phyloP scores from a whole-genome alignment of 2,113 vertebrate species.

The Agelaius tricolor region DNA sequence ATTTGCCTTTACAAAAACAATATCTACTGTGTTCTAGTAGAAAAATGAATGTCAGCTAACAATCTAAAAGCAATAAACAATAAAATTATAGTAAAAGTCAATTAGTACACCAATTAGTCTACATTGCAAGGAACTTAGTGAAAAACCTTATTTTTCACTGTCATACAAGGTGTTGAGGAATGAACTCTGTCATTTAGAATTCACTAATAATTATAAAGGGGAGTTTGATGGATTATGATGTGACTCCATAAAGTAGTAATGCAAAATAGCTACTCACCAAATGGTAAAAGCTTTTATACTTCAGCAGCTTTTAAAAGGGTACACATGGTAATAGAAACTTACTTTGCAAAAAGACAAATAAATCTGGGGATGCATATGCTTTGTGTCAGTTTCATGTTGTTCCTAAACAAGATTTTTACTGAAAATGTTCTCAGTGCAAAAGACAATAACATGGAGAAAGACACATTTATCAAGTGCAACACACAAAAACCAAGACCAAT shows the following conservation, averaged over 20 bases:
- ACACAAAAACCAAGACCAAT: not conserved
- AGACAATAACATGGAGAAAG: conserved; percentile 52
- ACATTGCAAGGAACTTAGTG: conserved; percentile 46
- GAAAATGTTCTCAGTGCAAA: conserved; percentile 58
- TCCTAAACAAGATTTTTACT: conserved; percentile 70
- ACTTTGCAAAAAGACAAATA: conserved; percentile 68
- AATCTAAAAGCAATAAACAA: conserved; percentile 55
- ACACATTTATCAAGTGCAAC: conserved; percentile 48
- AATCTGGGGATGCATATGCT: conserved; percentile 61
- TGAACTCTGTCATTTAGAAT: conserved; percentile 55
- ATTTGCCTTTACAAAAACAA: conserved; percentile 50
- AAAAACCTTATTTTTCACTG: conserved; percentile 57
- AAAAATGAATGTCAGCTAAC: conserved; percentile 53
- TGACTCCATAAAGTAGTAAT: conserved; percentile 51
- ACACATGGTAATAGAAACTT: conserved; percentile 57
- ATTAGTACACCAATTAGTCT: conserved; percentile 65
- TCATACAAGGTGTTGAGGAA: conserved; percentile 52
- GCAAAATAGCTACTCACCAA: conserved; percentile 57
- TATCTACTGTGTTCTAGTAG: not conserved
- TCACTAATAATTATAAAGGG: conserved; percentile 71
- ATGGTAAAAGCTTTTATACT: conserved; percentile 68
- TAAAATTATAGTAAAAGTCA: conserved; percentile 65
- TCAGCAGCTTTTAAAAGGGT: conserved; percentile 64
- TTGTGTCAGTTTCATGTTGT: conserved; percentile 64
- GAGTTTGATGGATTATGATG: conserved; percentile 60